These are phyloP conservation scores for Nestor notabilis DNA, from an alignment of 2,113 vertebrate species.

Conservation along the genomic window DNA sequence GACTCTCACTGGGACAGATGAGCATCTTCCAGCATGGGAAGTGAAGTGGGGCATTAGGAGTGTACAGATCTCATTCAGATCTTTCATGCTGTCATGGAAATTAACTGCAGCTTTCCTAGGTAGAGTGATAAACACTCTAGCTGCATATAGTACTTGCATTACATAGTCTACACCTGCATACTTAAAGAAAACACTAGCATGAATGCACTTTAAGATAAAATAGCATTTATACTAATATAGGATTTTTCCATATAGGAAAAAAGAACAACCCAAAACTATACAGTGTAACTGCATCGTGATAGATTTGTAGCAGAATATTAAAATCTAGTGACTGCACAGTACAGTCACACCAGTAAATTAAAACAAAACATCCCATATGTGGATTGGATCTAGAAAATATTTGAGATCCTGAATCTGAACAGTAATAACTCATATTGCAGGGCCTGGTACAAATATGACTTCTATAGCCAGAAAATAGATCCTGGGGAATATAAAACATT, in stretches of 20 bases:
- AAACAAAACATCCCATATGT: not conserved
- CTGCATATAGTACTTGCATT: not conserved
- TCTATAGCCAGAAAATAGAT: not conserved
- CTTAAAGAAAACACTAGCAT: not conserved
- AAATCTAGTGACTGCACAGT: not conserved
- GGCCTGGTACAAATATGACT: not conserved
- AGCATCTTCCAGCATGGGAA: not conserved
- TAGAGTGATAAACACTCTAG: not conserved
- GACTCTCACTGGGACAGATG: not conserved
- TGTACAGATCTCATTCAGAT: not conserved
- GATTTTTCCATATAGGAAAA: not conserved
- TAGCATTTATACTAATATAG: not conserved
- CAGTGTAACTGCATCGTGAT: not conserved
- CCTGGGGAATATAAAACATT: not conserved
- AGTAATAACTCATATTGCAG: not conserved
- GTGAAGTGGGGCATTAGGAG: not conserved
- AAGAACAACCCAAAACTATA: not conserved
- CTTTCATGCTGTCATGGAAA: not conserved
- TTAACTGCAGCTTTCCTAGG: not conserved
- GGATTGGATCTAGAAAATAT: not conserved
- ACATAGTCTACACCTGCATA: not conserved
- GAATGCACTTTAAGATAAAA: not conserved
- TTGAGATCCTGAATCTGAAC: not conserved
- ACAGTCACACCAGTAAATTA: not conserved
- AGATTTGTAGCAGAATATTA: not conserved